Evolutionary conservation across 1,140 invertebrate genomes (phyloP).

Genomic region (Neodiprion pinetum): DNA sequence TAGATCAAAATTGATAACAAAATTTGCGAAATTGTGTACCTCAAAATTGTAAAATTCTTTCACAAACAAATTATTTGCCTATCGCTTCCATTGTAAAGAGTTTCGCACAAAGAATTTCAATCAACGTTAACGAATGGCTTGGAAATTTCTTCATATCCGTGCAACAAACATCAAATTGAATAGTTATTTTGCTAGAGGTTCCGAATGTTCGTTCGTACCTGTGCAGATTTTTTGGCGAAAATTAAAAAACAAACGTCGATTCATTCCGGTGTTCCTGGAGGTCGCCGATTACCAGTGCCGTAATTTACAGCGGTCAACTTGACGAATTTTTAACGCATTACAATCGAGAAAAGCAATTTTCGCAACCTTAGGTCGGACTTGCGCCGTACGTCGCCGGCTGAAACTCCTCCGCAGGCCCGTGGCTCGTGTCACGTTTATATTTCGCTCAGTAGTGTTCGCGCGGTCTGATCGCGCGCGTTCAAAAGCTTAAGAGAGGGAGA

Average conservation of each 20-base stretch:
- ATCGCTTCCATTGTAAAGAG: too few relatives aligned
- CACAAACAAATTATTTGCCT: too few relatives aligned
- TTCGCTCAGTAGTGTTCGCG: not conserved
- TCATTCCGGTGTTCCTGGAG: not conserved
- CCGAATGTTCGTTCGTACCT: not conserved
- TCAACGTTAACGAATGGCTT: too few relatives aligned
- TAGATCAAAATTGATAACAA: too few relatives aligned
- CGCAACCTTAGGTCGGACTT: not conserved
- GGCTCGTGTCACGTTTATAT: not conserved
- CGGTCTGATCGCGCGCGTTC: not conserved
- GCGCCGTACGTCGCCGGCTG: not conserved
- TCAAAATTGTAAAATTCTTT: too few relatives aligned
- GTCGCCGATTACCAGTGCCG: not conserved
- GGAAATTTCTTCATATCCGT: not conserved
- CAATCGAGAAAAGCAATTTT: not conserved
- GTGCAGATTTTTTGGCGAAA: not conserved
- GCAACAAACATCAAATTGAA: not conserved
- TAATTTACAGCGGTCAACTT: not conserved
- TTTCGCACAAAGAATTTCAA: too few relatives aligned
- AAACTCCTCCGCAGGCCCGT: not conserved
- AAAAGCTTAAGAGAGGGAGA: not conserved
- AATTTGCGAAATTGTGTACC: too few relatives aligned
- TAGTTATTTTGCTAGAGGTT: not conserved
- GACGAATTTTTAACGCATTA: not conserved
- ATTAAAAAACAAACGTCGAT: not conserved